Percentiles rank a stretch among this genome's conserved stretches.
Conservation (phyloP, 2,797 vertebrate species). For the Sebastiscus albofasciatus region DNA sequence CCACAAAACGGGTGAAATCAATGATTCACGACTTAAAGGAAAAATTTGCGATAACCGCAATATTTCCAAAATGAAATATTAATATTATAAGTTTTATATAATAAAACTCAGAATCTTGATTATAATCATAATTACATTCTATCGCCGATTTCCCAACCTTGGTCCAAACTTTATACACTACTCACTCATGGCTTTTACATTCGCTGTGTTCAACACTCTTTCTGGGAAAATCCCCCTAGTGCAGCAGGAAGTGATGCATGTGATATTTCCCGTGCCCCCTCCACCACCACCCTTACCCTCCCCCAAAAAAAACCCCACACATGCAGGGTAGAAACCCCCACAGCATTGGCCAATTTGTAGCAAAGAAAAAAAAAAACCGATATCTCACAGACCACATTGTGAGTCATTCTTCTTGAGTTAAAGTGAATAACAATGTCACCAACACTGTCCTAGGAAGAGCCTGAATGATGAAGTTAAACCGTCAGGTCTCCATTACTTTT, state of each 20-base stretch:
- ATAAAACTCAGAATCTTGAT: background rate
- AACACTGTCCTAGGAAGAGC: background rate
- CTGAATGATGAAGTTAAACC: background rate
- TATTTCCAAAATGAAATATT: too few species aligned
- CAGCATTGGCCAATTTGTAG: conserved; percentile 22
- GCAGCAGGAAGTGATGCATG: conserved; percentile 27
- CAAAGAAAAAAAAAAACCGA: background rate
- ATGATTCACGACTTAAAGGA: background rate
- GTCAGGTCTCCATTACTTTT: background rate
- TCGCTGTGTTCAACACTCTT: background rate
- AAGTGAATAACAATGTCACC: background rate
- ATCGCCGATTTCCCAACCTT: background rate
- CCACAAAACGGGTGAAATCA: background rate
- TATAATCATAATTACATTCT: background rate
- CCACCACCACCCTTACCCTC: too few species aligned
- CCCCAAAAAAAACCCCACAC: background rate
- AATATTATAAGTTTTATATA: too few species aligned
- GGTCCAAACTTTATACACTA: too few species aligned
- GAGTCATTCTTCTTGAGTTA: background rate
- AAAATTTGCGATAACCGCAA: background rate
- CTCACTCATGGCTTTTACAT: background rate
- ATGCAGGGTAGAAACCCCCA: background rate
- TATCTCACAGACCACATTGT: background rate
- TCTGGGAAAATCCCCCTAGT: conserved; percentile 1
- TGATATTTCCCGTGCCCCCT: background rate